phyloP scores from a whole-genome alignment of 2,888 invertebrate species.

The Sericinus montela region DNA sequence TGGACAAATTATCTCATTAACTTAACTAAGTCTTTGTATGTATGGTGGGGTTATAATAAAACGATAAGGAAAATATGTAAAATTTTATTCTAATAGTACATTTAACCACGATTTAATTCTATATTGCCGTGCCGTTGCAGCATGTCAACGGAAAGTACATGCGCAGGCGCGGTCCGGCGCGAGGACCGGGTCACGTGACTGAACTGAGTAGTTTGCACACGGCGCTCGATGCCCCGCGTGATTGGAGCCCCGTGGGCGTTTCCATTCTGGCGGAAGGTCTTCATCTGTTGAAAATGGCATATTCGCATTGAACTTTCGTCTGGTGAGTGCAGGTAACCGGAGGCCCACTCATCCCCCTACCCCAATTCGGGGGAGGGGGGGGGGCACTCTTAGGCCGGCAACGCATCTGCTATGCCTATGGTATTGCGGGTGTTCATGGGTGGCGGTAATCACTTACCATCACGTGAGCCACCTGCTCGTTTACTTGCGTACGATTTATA shows the following conservation, averaged over 20 bases:
- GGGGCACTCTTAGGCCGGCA: too few relatives aligned
- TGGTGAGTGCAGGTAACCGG: too few relatives aligned
- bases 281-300: constrained; percentile 51
- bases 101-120: constrained; percentile 50
- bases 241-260: constrained; percentile 34
- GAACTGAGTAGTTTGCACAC: constrained; percentile 57
- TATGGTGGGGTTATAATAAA: neutral
- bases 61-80: neutral
- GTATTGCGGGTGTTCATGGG: too few relatives aligned
- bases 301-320: too few relatives aligned
- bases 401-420: too few relatives aligned
- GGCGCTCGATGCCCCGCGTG: constrained; percentile 45
- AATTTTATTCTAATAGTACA: constrained; percentile 15
- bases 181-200: constrained; percentile 66
- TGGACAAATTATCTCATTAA: too few relatives aligned
- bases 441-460: too few relatives aligned
- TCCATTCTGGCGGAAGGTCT: constrained; percentile 52
- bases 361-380: too few relatives aligned
- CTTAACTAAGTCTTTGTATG: too few relatives aligned
- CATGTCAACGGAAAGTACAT: constrained; percentile 62
- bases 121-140: constrained; percentile 63
- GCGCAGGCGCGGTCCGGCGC: constrained; percentile 61
- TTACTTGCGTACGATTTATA: too few relatives aligned
- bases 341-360: too few relatives aligned
- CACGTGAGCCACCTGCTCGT: too few relatives aligned